Evolutionary conservation across 2,113 vertebrate genomes (phyloP).

Genomic region (Prinia subflava): DNA sequence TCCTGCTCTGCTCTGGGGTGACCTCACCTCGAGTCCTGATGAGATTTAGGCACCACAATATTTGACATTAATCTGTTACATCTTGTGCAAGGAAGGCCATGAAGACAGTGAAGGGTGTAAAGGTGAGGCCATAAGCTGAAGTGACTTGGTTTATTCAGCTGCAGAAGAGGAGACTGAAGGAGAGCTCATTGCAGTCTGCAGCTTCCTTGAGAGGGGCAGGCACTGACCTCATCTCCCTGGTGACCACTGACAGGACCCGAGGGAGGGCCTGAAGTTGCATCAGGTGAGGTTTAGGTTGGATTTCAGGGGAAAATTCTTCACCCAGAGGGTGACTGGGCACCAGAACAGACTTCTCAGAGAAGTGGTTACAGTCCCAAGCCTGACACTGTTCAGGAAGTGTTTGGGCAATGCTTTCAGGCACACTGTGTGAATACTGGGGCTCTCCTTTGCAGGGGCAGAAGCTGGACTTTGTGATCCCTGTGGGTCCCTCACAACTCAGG

Average conservation of each 20-base stretch:
- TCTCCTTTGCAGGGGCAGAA: background rate
- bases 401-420: background rate
- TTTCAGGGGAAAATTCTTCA: background rate
- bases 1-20: fast-evolving
- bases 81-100: background rate
- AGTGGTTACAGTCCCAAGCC: background rate
- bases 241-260: background rate
- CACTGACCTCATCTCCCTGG: background rate
- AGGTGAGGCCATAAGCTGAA: fast-evolving
- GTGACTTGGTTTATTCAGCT: background rate
- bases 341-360: background rate
- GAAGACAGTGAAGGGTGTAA: background rate
- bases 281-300: background rate
- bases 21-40: fast-evolving
- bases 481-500: background rate
- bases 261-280: background rate
- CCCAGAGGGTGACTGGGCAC: background rate
- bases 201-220: background rate
- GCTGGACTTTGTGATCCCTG: background rate
- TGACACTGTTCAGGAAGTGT: background rate
- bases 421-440: background rate
- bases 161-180: background rate
- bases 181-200: background rate
- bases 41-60: background rate
- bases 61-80: background rate